Conservation (phyloP, 2,797 vertebrate genomes). For the Macrochelys suwanniensis region DNA sequence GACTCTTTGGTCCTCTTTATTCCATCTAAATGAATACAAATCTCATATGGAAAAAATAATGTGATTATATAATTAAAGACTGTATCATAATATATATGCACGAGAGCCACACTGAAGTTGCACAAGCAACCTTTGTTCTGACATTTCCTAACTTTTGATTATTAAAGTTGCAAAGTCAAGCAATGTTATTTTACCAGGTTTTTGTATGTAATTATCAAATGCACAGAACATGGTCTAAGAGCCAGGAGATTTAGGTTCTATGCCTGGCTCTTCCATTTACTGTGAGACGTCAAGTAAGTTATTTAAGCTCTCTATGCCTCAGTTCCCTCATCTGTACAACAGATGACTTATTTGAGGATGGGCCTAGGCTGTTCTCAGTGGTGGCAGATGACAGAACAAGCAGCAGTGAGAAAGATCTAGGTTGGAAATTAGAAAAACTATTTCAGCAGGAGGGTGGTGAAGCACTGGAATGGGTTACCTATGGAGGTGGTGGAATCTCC, state of each 20-base stretch:
- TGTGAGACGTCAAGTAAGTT: neutral
- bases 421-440: too few relatives aligned
- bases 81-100: neutral
- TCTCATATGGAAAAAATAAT: neutral
- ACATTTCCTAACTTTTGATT: neutral
- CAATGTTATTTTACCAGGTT: neutral
- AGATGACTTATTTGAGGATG: neutral
- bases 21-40: neutral
- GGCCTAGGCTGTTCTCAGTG: too few relatives aligned
- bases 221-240: neutral
- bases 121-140: neutral
- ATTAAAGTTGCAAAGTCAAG: too few relatives aligned
- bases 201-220: neutral
- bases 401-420: too few relatives aligned
- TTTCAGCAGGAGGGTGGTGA: too few relatives aligned
- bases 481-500: too few relatives aligned
- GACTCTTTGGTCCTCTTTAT: neutral
- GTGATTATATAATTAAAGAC: neutral
- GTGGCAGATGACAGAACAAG: too few relatives aligned
- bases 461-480: too few relatives aligned
- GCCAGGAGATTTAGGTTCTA: neutral
- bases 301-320: neutral
- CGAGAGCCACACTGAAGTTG: neutral
- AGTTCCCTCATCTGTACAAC: neutral
- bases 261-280: neutral